Conservation (phyloP, 2,113 vertebrate species). For the Anser brachyrhynchus region DNA sequence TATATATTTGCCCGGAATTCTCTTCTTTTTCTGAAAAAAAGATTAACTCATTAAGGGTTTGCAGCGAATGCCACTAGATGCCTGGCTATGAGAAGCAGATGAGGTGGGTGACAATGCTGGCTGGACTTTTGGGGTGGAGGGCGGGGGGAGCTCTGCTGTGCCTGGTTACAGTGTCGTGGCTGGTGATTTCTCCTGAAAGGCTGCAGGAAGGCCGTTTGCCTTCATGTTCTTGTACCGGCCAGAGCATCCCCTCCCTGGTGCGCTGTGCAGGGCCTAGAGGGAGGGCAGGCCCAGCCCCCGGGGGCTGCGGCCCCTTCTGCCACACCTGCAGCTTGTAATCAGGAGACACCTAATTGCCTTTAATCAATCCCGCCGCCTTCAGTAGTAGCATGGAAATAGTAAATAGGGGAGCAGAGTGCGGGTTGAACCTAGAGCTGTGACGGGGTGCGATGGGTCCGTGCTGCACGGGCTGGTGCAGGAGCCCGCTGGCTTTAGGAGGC, state of each 20-base stretch:
- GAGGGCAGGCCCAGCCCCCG: rapidly evolving
- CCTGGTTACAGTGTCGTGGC: background rate
- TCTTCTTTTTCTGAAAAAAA: background rate
- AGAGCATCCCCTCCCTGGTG: background rate
- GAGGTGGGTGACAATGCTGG: background rate
- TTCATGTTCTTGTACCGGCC: background rate
- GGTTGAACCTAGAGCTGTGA: background rate
- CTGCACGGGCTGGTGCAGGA: background rate
- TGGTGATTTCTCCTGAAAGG: background rate
- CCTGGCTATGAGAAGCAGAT: background rate
- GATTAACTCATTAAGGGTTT: background rate
- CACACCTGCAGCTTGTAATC: background rate
- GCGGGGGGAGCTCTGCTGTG: background rate
- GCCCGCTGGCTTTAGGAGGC: background rate
- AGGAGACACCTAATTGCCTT: background rate
- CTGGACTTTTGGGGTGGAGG: background rate
- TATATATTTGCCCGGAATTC: background rate
- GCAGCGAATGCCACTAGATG: background rate
- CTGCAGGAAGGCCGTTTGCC: background rate
- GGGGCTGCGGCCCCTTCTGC: background rate
- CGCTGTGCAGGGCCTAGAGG: rapidly evolving
- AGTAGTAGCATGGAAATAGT: background rate
- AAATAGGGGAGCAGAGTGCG: background rate
- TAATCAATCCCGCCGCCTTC: background rate
- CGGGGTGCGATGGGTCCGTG: background rate